Evolutionary conservation across 2,113 vertebrate genomes (phyloP), one percentile per base, ranked within the genome.

Genomic region (Astatotilapia flaviijosephi): DNA sequence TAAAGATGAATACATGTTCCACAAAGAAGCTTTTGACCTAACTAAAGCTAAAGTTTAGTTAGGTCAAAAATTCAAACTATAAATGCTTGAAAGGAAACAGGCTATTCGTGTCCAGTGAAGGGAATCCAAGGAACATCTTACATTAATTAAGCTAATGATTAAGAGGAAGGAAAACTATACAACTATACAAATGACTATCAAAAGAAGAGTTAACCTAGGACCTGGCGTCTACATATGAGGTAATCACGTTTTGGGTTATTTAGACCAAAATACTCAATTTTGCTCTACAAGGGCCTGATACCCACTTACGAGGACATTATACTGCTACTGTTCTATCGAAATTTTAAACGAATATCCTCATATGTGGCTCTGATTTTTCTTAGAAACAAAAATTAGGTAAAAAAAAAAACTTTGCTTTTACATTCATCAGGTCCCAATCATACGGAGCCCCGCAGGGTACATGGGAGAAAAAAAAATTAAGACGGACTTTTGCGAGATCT

Each of bases 231-330:
- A 58, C 55, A 58, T 28, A 58, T 58, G 13, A 2, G 23, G 55
- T 2, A 2, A 58, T 58, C 55, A 58, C 23, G 5, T 0, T 58
- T 28, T 58, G 55, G 55, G 55, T 58, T 56, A 28, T 28, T 28
- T 56, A 56, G 55, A 28, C 0, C 0, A 56, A 56, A 56, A 56
- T 56, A 56, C 23, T 5, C 0, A 56, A 28, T 9, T 56, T 28
- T 56, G 55, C 55, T 58, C 1, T 58, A 58, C 55, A 58, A 9
- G 55, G 13, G 55, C 55, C 55, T 56, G 55, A 28, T 56, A 56
- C 0, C 23, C 55, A 56, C 1, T 56, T 56, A 15, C 3, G 3
- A 56, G 55, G 23, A 56, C 23, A 28, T 56, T 56, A 56, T 56
- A 0, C 23, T 28, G 55, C 13, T 28, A 28, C 55, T 56, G 55